Percentiles rank a stretch among this genome's conserved stretches.
phyloP scores from a whole-genome alignment of 2,113 vertebrate species.

The Chroicocephalus ridibundus region DNA sequence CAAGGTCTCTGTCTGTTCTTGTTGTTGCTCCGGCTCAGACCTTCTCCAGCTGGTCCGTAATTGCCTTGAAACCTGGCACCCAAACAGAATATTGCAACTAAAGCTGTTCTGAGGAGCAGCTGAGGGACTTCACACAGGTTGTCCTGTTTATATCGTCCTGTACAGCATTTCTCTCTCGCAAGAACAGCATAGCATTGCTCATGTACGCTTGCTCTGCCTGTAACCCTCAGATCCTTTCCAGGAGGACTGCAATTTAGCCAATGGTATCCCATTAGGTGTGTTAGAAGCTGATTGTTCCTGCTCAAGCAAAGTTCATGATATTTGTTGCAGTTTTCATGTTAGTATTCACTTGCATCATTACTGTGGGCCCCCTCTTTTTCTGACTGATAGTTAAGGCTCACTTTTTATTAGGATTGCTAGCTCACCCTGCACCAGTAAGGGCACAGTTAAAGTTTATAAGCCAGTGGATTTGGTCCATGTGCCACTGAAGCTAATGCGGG shows the following conservation, averaged over 20 bases:
- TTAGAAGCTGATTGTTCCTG: not conserved
- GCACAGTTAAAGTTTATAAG: not conserved
- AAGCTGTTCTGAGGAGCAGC: not conserved
- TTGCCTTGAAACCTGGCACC: not conserved
- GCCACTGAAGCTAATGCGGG: not conserved
- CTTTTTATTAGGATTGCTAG: not conserved
- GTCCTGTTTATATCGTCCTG: too few relatives aligned
- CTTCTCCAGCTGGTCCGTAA: not conserved
- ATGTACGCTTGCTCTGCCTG: not conserved
- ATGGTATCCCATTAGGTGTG: fast-evolving
- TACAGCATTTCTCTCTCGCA: too few relatives aligned
- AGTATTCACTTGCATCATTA: not conserved
- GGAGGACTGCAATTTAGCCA: not conserved
- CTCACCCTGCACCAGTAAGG: not conserved
- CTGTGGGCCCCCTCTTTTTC: not conserved
- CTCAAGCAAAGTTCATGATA: not conserved
- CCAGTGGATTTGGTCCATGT: not conserved
- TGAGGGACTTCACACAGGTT: not conserved
- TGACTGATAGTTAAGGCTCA: not conserved
- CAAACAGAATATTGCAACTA: not conserved
- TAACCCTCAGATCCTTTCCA: not conserved
- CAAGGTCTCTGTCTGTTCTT: not conserved
- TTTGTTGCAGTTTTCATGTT: not conserved
- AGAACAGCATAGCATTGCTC: too few relatives aligned
- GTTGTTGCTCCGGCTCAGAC: not conserved